These are phyloP conservation scores for Drosophila nannoptera DNA, from an alignment of 1,140 invertebrate species.

Conservation along the genomic window DNA sequence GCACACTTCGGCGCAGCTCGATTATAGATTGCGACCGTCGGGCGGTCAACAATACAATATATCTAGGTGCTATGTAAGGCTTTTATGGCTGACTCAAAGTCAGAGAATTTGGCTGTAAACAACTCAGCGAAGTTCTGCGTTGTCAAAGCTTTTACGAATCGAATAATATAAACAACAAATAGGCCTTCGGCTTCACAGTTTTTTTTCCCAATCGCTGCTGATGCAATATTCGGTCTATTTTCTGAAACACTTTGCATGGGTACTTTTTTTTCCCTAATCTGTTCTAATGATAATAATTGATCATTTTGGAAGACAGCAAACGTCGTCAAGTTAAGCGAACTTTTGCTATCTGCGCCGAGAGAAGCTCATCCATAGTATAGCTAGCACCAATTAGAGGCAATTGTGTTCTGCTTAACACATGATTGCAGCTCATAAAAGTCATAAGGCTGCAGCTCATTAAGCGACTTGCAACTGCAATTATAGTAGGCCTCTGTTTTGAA, in stretches of 20 bases:
- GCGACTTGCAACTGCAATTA: conserved; percentile 9
- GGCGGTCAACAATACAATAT: neutral
- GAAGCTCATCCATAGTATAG: neutral
- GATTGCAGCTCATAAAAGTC: conserved; percentile 35
- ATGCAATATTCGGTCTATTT: no score
- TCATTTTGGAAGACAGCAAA: neutral
- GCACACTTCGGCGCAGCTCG: conserved; percentile 10
- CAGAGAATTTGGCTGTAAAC: no score
- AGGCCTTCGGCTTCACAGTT: no score
- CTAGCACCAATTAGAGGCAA: conserved; percentile 31
- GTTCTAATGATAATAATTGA: neutral
- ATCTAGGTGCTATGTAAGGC: neutral
- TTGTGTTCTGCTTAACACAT: conserved; percentile 33
- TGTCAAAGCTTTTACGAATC: no score
- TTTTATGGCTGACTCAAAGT: neutral
- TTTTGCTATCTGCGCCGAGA: conserved; percentile 13
- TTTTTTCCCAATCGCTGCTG: no score
- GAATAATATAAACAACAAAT: no score
- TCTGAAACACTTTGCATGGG: no score
- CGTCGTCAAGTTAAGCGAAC: neutral
- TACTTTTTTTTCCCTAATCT: neutral
- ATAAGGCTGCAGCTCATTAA: conserved; percentile 22
- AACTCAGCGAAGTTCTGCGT: no score
- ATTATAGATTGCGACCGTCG: conserved; percentile 2
- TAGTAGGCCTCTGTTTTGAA: conserved; percentile 8